Conservation (phyloP, 2,113 vertebrate genomes). For the Seriola rivoliana region DNA sequence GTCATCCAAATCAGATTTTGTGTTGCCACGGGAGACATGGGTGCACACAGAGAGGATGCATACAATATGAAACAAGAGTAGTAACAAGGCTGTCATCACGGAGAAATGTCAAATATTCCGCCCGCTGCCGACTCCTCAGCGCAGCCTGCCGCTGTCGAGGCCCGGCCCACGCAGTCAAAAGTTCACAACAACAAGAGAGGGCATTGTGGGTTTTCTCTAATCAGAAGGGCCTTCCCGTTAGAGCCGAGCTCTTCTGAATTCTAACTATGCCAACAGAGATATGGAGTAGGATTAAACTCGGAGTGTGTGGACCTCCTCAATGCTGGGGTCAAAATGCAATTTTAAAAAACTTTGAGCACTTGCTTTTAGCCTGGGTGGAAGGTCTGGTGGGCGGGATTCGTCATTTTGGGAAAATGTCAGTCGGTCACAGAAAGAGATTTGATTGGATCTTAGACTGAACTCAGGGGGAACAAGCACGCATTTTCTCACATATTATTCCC, state of each 20-base stretch:
- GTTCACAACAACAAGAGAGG: slow-evolving; percentile 82
- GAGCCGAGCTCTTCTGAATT: slow-evolving; percentile 72
- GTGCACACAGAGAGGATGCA: slow-evolving; percentile 59
- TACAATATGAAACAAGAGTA: slow-evolving; percentile 68
- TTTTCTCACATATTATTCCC: slow-evolving; percentile 9
- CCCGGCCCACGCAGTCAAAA: slow-evolving; percentile 82
- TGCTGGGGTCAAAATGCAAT: slow-evolving; percentile 69
- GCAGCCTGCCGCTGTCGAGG: slow-evolving; percentile 63
- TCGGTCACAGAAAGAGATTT: slow-evolving; percentile 33
- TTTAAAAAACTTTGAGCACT: slow-evolving; percentile 57
- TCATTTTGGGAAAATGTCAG: slow-evolving; percentile 67
- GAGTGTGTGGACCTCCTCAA: slow-evolving; percentile 62
- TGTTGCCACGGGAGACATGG: slow-evolving; percentile 65
- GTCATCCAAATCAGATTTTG: slow-evolving; percentile 72
- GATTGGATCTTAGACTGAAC: slow-evolving; percentile 49
- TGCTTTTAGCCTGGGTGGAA: slow-evolving; percentile 46
- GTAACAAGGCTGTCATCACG: slow-evolving; percentile 75
- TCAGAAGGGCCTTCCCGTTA: slow-evolving; percentile 74
- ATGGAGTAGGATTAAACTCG: slow-evolving; percentile 73
- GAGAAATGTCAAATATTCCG: slow-evolving; percentile 84
- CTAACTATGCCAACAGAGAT: slow-evolving; percentile 78
- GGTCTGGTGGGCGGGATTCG: slow-evolving; percentile 51
- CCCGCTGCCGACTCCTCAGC: slow-evolving; percentile 74
- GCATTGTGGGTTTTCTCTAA: slow-evolving; percentile 80
- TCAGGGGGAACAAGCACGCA: slow-evolving; percentile 9